These are phyloP conservation scores for Phalacrocorax aristotelis DNA, from an alignment of 2,113 vertebrate species.

Conservation along the genomic window DNA sequence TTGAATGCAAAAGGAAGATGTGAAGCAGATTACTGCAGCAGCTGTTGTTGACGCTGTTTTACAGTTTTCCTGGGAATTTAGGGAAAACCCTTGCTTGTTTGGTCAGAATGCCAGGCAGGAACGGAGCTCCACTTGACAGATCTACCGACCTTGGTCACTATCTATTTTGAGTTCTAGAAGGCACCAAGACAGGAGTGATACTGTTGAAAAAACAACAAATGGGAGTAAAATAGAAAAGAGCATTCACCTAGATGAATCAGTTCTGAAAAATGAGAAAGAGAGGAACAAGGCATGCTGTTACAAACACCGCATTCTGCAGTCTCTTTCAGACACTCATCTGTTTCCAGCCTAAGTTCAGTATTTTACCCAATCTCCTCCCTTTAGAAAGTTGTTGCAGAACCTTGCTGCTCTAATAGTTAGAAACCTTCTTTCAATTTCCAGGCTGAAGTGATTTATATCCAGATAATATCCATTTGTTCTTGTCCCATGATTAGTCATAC, in stretches of 20 bases:
- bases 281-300: neutral
- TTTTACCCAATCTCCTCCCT: neutral
- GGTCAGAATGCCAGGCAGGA: neutral
- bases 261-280: conserved; percentile 6
- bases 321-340: neutral
- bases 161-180: neutral
- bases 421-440: neutral
- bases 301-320: neutral
- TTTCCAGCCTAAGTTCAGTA: neutral
- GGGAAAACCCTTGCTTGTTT: neutral
- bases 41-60: neutral
- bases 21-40: neutral
- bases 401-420: neutral
- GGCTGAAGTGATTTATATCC: neutral
- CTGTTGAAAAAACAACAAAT: neutral
- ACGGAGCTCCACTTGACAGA: neutral
- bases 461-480: neutral
- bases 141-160: neutral
- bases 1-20: neutral
- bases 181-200: neutral
- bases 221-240: neutral
- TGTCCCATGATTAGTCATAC: neutral
- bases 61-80: neutral
- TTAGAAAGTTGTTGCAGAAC: neutral
- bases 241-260: neutral